Percentiles rank a stretch among this genome's conserved stretches.
phyloP scores from a whole-genome alignment of 2,113 vertebrate genomes.

The Otis tarda region DNA sequence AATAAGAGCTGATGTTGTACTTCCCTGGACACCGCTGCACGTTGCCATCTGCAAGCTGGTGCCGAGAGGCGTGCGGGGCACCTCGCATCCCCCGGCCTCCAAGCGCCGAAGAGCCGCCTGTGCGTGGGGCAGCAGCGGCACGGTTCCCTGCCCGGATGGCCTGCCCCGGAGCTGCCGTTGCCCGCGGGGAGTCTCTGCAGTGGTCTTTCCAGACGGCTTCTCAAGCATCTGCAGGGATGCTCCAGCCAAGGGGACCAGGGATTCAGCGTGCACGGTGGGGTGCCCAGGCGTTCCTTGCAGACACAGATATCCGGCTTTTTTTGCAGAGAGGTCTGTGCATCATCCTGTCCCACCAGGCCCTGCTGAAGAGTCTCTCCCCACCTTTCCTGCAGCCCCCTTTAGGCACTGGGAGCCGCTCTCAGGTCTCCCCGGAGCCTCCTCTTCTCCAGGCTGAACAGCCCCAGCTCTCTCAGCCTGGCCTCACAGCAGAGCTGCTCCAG shows the following conservation, averaged over 20 bases:
- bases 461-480: too few species aligned
- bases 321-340: too few species aligned
- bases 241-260: not conserved
- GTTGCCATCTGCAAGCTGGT: not conserved
- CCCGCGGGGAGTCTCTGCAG: rapidly evolving
- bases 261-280: too few species aligned
- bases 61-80: not conserved
- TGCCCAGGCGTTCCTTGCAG: rapidly evolving
- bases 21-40: not conserved
- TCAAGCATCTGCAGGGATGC: too few species aligned
- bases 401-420: too few species aligned
- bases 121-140: not conserved
- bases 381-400: too few species aligned
- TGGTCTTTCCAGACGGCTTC: not conserved
- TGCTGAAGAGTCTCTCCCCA: too few species aligned
- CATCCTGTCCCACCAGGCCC: too few species aligned
- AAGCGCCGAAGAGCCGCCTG: not conserved
- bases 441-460: too few species aligned
- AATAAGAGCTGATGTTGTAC: not conserved
- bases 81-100: not conserved
- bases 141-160: rapidly evolving
- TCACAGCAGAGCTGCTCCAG: too few species aligned
- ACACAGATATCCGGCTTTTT: not conserved
- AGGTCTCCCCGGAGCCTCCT: too few species aligned
- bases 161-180: not conserved